Conservation (phyloP, 2,113 vertebrate species). For the Meriones unguiculatus region DNA sequence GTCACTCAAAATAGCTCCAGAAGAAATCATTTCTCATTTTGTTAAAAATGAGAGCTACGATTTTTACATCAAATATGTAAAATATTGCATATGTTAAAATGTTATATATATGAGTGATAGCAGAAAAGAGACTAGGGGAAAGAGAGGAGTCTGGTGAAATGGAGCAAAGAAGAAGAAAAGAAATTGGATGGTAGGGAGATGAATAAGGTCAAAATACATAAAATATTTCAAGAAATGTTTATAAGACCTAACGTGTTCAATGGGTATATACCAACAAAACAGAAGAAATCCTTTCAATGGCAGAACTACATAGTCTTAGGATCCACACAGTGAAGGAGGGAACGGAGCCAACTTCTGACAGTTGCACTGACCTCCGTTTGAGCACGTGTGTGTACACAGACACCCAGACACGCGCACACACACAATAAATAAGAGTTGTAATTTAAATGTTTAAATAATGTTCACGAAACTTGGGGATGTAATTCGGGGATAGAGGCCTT, state of each 20-base stretch:
- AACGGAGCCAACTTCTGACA: not conserved
- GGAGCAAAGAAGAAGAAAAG: not conserved
- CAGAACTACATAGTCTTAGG: not conserved
- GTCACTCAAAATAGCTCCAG: not conserved
- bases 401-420: not conserved
- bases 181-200: not conserved
- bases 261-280: not conserved
- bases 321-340: not conserved
- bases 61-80: not conserved
- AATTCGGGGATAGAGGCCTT: not conserved
- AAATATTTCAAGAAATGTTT: not conserved
- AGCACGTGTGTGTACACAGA: not conserved
- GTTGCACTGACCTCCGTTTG: not conserved
- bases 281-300: constrained; percentile 31
- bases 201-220: not conserved
- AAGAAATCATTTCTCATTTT: not conserved
- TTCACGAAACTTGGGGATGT: not conserved
- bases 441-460: constrained; percentile 11
- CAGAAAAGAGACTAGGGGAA: not conserved
- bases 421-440: not conserved
- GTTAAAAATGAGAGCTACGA: not conserved
- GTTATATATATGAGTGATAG: not conserved
- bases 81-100: not conserved
- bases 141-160: not conserved
- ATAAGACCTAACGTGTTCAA: not conserved